Base-by-base conservation (phyloP, 2,797 vertebrate genomes). In the Cryptoblepharus egeriae region DNA sequence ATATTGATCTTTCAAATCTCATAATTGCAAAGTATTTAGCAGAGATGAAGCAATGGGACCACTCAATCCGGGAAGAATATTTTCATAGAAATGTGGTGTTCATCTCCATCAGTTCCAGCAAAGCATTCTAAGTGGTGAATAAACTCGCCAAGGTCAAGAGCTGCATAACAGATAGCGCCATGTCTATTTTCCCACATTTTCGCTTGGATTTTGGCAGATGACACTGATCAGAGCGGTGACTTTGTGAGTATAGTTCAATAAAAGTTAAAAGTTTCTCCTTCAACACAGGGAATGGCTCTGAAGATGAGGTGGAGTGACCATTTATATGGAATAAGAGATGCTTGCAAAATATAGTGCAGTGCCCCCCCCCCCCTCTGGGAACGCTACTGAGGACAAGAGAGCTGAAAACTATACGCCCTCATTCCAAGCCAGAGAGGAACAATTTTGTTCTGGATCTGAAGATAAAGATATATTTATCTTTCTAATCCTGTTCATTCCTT, bases 11-110 rank as follows among this genome's bases (percentile, higher is more conserved):
- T 93, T 86, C 89, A 91, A 93, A 93, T 91, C 89, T 93, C 91
- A 93, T 93, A 93, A 92, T 91, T 94, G 84, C 75, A 42, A 88
- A 85, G 85, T 88, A 88, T 92, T 92, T 91, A 93, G 88, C 72
- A 82, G 63, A 89, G 85, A 90, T 90, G 90, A 87, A 93, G 90
- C 90, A 92, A 90, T 84, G 89, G 88, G 89, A 92, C 88, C 89
- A 90, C 89, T 91, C 90, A 93, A 92, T 93, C 45, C 88, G 77
- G 83, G 75, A 72, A 92, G 88, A 0, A 49, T 42, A 84, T 92
- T 87, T 52, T 90, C 86, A 67, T 79, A 87, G 82, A 86, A 73
- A 61, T 24, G 13, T 12, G 12, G n/a, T 26, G 18, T 11, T 30
- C 20, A 37, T 52, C 79, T 60, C 82, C 32, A 28, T 82, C 88